Percentiles rank a stretch among this genome's conserved stretches.
These are phyloP conservation scores for Subacronicta megacephala DNA, from an alignment of 2,888 invertebrate genomes.

Conservation along the genomic window DNA sequence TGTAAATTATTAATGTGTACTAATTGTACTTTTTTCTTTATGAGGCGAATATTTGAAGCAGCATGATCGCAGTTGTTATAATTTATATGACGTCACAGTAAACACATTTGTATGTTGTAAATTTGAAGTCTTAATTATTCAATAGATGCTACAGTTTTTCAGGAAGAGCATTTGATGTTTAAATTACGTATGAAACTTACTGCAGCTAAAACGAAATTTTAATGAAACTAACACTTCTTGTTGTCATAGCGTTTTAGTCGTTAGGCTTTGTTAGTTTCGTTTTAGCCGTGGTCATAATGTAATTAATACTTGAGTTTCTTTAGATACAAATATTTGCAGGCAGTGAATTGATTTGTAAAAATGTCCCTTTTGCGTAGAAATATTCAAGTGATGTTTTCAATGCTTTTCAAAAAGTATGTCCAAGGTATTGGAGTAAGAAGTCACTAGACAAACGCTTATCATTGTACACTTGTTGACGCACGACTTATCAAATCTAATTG, in stretches of 20 bases:
- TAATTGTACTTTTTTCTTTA: slow-evolving; percentile 22
- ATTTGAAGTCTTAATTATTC: slow-evolving; percentile 10
- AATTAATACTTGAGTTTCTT: too few relatives aligned
- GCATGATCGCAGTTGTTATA: slow-evolving; percentile 25
- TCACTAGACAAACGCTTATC: slow-evolving; percentile 42
- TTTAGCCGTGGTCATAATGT: slow-evolving; percentile 16
- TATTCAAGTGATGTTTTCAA: slow-evolving; percentile 10
- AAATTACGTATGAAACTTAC: slow-evolving; percentile 10
- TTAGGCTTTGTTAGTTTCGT: slow-evolving; percentile 12
- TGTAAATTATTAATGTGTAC: slow-evolving; percentile 46
- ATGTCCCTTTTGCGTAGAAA: slow-evolving; percentile 17
- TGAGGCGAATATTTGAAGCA: slow-evolving; percentile 15
- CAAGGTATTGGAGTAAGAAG: slow-evolving; percentile 37
- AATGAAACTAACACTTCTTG: background rate
- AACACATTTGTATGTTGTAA: slow-evolving; percentile 13
- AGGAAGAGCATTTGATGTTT: slow-evolving; percentile 34
- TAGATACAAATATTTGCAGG: slow-evolving; percentile 13
- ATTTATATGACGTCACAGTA: slow-evolving; percentile 15
- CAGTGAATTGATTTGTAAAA: slow-evolving; percentile 38
- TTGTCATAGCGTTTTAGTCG: background rate
- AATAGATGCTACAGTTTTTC: slow-evolving; percentile 23
- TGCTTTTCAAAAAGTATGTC: slow-evolving; percentile 38
- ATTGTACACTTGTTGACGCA: slow-evolving; percentile 17
- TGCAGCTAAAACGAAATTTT: slow-evolving; percentile 10
- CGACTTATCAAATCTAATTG: slow-evolving; percentile 34